Conservation (phyloP, 2,888 invertebrate species). For the Leptura quadrifasciata region DNA sequence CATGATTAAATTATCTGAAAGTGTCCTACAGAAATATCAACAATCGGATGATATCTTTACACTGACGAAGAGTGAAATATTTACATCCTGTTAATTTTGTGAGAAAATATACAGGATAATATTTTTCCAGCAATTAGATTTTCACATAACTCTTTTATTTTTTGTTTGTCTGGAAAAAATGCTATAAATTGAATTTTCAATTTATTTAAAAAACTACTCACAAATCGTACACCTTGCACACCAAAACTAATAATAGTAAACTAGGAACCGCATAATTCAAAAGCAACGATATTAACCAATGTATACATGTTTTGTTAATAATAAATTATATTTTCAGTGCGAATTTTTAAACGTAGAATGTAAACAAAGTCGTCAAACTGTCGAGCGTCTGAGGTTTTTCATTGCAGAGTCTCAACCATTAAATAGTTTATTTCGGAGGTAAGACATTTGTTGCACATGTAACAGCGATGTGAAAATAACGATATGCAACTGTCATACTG, state of each 20-base stretch:
- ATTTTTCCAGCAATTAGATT: no score
- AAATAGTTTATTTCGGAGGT: constrained; percentile 29
- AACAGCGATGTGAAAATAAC: constrained; percentile 2
- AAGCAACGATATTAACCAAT: constrained; percentile 27
- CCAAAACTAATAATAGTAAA: constrained; percentile 24
- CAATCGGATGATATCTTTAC: no score
- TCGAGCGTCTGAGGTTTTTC: constrained; percentile 5
- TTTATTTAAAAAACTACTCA: background rate
- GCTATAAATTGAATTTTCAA: no score
- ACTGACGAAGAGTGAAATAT: no score
- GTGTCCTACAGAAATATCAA: no score
- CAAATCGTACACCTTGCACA: background rate
- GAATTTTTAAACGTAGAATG: constrained; percentile 5
- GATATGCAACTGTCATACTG: constrained; percentile 11
- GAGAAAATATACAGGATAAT: no score
- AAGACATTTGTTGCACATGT: constrained; percentile 20
- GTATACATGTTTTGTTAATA: constrained; percentile 19
- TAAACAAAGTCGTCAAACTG: constrained; percentile 38
- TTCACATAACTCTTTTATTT: no score
- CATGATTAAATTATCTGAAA: no score
- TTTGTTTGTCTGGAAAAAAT: no score
- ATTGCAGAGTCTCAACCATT: constrained; percentile 6
- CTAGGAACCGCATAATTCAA: background rate
- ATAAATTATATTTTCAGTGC: constrained; percentile 28
- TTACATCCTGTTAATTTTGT: no score